Base-by-base conservation (phyloP, 1,140 invertebrate genomes). In the Leguminivora glycinivorella region DNA sequence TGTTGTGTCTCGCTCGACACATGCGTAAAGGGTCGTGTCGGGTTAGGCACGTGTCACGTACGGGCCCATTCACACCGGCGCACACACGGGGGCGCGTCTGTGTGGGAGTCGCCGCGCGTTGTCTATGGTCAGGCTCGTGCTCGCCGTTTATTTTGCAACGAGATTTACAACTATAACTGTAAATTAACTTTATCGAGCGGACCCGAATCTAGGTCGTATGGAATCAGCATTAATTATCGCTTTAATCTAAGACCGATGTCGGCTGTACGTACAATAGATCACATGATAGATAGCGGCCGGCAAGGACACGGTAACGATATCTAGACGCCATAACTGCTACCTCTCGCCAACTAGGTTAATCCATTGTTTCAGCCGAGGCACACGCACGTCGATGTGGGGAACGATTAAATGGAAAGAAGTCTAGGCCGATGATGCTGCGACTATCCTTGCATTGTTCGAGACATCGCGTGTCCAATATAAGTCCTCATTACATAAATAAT, bases 141-240 rank as follows among this genome's bases (percentile, higher is more conserved):
- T 78, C 71, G 82, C 83, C 84, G 81, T 88, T 88, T 85, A 90
- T 90, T 88, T 89, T 88, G 89, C 86, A 91, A 90, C 84, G 81
- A 88, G 86, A 90, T 89, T 89, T 90, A 88, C 84, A 88, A 87
- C 89, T 88, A 89, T 89, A 90, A 90, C 88, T 88, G 87, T 91
- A 91, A 89, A 91, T 91, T 89, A 88, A 89, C 82, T 91, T 89
- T 91, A 89, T 89, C 87, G 86, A 88, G 81, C 84, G 80, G 79
- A 79, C 76, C 83, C 80, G 82, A 85, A 91, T 83, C 83, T 91
- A 90, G 89, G 89, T 90, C 89, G 88, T 91, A 91, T 91, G 88
- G 88, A 91, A 91, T 91, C 87, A 91, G 87, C 88, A 91, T 90
- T 91, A 90, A 91, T 91, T 91, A 88, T 90, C 84, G 84, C 80